These are phyloP conservation scores for Mustela lutreola DNA, from an alignment of 2,113 vertebrate genomes.

Conservation along the genomic window DNA sequence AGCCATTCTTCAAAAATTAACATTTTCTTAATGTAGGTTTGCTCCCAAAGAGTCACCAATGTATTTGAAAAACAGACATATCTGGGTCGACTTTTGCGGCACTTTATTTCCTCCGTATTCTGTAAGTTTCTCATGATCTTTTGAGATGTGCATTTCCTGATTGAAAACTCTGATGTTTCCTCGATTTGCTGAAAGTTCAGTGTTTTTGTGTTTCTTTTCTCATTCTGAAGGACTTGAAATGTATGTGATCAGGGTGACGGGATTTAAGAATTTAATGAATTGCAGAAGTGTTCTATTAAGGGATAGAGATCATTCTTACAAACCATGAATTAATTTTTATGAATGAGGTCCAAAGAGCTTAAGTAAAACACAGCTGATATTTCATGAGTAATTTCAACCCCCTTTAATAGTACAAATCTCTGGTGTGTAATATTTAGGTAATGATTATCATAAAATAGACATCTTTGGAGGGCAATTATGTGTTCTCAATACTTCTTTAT, in stretches of 20 bases:
- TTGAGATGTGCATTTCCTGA: neutral
- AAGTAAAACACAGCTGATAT: constrained; percentile 86
- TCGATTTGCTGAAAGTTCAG: neutral
- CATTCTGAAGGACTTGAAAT: constrained; percentile 49
- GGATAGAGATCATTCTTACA: constrained; percentile 77
- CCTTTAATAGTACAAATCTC: constrained; percentile 85
- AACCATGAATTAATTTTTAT: constrained; percentile 84
- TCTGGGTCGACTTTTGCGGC: neutral
- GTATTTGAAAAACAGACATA: neutral
- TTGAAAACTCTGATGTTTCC: neutral
- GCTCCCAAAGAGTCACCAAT: neutral
- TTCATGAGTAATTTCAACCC: constrained; percentile 80
- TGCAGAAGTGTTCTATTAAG: constrained; percentile 79
- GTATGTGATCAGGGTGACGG: constrained; percentile 21
- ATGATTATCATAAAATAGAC: constrained; percentile 87
- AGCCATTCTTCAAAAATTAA: neutral
- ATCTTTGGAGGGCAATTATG: constrained; percentile 84
- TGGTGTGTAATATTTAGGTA: constrained; percentile 88
- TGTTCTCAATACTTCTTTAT: constrained; percentile 80
- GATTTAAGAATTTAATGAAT: constrained; percentile 71
- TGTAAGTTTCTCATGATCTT: neutral
- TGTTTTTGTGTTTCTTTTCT: neutral
- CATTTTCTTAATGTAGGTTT: neutral
- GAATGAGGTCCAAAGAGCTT: constrained; percentile 84
- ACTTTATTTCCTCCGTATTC: neutral